Evolutionary conservation across 2,888 invertebrate species (phyloP), one percentile per base, ranked within the genome.

Genomic region (Leptothorax acervorum): DNA sequence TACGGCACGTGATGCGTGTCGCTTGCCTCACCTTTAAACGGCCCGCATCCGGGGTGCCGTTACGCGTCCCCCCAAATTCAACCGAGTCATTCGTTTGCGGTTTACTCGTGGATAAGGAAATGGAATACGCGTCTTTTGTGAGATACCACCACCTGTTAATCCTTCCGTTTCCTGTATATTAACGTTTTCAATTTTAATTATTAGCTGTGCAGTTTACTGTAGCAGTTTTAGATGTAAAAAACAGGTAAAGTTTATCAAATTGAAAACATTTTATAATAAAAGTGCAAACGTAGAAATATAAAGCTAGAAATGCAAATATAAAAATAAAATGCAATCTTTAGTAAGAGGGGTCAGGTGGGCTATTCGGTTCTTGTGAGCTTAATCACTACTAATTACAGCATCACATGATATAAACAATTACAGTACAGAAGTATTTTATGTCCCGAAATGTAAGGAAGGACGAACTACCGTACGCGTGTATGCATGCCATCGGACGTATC

Each of bases 21-120:
- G 12, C 60, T 68, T 39, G 57, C 31, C 23, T 51, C 51, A 39
- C 35, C 42, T 79, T 79, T 73, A 73, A 79, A 48, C 71, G 35
- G 4, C 79, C 79, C 79, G 79, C 79, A 79, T 79, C 57, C 79
- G 79, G 79, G 45, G 66, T 53, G 57, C 48, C 79, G 73, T 79
- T 65, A 79, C 12, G 28, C 60, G 48, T 8, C 23, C 60, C 28
- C 42, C 15, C n/a, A 35, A 79, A 53, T 79, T 79, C 45, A 35
- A 57, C 55, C 78, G 57, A 57, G 57, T 53, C 23, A 45, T n/a
- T 48, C n/a, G 42, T 42, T 68, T 39, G 35, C 11, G 57, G 71
- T 62, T 78, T 42, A 53, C 39, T 45, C 31, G 70, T 15, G 48
- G 79, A 79, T 71, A 79, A 79, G 71, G 42, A 71, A 79, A 60